A percentile compares a stretch with the other conserved stretches of the same genome.
These are phyloP conservation scores for Nomada lathburiana DNA, from an alignment of 2,888 invertebrate species.

Conservation along the genomic window DNA sequence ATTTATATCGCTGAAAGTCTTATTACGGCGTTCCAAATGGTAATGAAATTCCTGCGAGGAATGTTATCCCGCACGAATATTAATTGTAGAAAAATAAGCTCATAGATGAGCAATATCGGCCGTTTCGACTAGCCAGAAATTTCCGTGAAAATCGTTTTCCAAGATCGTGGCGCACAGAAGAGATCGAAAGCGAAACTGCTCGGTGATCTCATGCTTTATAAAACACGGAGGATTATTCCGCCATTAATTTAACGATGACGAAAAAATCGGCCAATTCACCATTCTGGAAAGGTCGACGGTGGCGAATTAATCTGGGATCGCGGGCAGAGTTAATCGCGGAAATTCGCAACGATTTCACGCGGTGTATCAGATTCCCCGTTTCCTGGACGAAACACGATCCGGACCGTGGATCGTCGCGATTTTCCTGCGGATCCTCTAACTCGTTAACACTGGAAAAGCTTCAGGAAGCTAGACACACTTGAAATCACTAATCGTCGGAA, in stretches of 20 bases:
- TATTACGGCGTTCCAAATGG: no score
- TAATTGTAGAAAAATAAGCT: no score
- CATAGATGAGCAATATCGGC: no score
- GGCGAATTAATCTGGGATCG: constrained; percentile 48
- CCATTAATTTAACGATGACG: neutral
- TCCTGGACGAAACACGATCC: constrained; percentile 55
- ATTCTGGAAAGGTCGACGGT: constrained; percentile 52
- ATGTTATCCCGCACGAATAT: no score
- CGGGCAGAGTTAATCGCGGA: constrained; percentile 54
- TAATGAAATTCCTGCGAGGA: no score
- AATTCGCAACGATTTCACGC: constrained; percentile 51
- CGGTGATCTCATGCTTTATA: neutral
- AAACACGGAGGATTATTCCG: neutral
- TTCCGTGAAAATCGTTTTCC: no score
- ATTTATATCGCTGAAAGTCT: no score
- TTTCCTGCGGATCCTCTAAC: constrained; percentile 2
- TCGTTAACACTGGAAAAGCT: no score
- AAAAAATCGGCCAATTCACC: neutral
- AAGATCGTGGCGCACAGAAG: no score
- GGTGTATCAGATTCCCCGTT: constrained; percentile 61
- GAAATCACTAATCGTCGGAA: no score
- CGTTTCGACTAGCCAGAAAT: no score
- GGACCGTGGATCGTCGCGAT: constrained; percentile 10
- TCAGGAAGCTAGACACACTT: neutral
- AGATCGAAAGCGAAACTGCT: no score